Evolutionary conservation across 2,888 invertebrate genomes (phyloP).

Genomic region (Xestia sexstrigata): DNA sequence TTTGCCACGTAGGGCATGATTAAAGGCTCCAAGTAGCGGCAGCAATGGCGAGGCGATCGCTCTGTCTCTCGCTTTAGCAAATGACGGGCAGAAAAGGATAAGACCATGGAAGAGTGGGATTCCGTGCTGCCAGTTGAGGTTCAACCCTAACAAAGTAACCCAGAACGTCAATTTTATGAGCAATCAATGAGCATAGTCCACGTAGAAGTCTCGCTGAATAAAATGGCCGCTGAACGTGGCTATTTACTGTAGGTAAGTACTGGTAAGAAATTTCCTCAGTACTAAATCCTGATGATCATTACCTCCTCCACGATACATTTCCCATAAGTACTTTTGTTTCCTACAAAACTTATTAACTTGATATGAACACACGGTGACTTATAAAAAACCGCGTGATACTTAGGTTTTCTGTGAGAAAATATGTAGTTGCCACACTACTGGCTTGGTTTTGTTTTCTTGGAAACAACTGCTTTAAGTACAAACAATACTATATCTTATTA

Average conservation of each 20-base stretch:
- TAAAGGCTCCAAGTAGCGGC: background rate
- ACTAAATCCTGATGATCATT: background rate
- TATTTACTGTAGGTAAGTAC: background rate
- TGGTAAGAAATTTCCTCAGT: background rate
- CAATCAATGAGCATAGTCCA: slow-evolving; percentile 6
- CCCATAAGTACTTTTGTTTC: background rate
- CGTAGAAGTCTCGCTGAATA: background rate
- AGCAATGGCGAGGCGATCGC: too few relatives aligned
- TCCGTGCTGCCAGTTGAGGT: too few relatives aligned
- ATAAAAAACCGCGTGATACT: background rate
- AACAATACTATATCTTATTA: slow-evolving; percentile 33
- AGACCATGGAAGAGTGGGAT: too few relatives aligned
- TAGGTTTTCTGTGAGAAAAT: slow-evolving; percentile 53
- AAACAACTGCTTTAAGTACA: slow-evolving; percentile 19
- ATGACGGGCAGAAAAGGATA: too few relatives aligned
- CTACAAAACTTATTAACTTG: slow-evolving; percentile 4
- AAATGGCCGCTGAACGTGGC: too few relatives aligned
- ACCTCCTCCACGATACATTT: background rate
- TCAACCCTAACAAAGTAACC: too few relatives aligned
- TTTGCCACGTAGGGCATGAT: background rate
- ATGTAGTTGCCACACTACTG: slow-evolving; percentile 16
- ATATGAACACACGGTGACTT: slow-evolving; percentile 11
- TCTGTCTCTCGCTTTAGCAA: too few relatives aligned
- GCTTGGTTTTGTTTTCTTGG: slow-evolving; percentile 18
- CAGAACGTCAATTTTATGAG: background rate